Conservation (phyloP, 2,113 vertebrate genomes). For the Sander vitreus region DNA sequence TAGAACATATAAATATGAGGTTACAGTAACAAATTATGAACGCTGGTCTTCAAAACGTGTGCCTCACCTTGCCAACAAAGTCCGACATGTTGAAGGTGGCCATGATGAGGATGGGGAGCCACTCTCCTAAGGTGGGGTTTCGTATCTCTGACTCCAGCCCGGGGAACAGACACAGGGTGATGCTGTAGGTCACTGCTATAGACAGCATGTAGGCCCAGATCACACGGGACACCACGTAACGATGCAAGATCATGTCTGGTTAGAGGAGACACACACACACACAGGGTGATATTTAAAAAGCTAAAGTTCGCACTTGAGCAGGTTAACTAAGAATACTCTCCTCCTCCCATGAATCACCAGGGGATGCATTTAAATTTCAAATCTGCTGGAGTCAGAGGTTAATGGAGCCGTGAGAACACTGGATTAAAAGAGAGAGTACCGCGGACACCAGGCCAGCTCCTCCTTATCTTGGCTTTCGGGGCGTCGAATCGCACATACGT, state of each 20-base stretch:
- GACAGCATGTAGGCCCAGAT: constrained; percentile 99
- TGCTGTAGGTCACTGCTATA: constrained; percentile 96
- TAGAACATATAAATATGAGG: not conserved
- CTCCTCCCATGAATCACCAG: not conserved
- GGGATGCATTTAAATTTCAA: constrained; percentile 17
- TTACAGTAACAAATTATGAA: not conserved
- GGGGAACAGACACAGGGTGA: constrained; percentile 96
- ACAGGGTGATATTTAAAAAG: not conserved
- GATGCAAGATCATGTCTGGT: constrained; percentile 94
- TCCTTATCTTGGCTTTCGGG: constrained; percentile 86
- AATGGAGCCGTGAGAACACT: constrained; percentile 17
- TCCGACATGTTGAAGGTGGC: constrained; percentile 99
- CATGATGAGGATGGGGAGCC: constrained; percentile 99
- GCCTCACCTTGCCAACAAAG: constrained; percentile 95
- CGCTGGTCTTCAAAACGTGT: not conserved
- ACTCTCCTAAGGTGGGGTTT: constrained; percentile 91
- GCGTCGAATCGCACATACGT: constrained; percentile 92
- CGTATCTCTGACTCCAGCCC: constrained; percentile 97
- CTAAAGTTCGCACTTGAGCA: not conserved
- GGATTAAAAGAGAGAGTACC: constrained; percentile 77
- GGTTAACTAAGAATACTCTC: not conserved
- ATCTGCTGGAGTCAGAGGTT: constrained; percentile 26
- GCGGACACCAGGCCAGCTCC: constrained; percentile 91
- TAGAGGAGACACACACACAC: constrained; percentile 9
- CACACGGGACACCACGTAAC: constrained; percentile 92